These are phyloP conservation scores for Nixonia krombeini DNA, from an alignment of 1,140 invertebrate species.

Conservation along the genomic window DNA sequence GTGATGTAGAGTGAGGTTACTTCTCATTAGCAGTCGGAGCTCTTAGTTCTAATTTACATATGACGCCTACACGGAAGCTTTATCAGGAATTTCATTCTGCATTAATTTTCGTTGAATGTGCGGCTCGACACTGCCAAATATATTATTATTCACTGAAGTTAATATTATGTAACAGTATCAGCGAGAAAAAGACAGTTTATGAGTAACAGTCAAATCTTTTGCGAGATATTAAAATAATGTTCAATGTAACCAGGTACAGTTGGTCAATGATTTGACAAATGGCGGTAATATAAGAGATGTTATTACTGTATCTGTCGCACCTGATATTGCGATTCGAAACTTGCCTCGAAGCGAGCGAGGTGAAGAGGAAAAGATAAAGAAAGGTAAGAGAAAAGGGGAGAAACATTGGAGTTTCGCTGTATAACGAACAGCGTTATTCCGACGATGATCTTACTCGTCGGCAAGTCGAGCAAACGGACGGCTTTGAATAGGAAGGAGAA, in stretches of 20 bases:
- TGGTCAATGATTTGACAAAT: too few species aligned
- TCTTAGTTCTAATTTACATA: conserved; percentile 9
- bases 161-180: too few species aligned
- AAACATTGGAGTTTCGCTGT: neutral
- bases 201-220: too few species aligned
- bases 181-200: too few species aligned
- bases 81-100: conserved; percentile 6
- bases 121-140: neutral
- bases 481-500: conserved; percentile 4
- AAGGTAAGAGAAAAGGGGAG: neutral
- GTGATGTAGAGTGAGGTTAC: neutral
- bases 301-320: too few species aligned
- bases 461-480: neutral
- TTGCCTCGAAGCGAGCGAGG: neutral
- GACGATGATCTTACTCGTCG: conserved; percentile 1
- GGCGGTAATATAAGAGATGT: too few species aligned
- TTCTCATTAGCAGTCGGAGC: conserved; percentile 7
- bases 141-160: too few species aligned
- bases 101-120: neutral
- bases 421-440: neutral
- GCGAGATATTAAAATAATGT: too few species aligned
- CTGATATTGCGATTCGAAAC: neutral
- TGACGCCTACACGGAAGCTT: conserved; percentile 5
- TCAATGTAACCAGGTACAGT: too few species aligned
- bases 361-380: neutral